phyloP scores from a whole-genome alignment of 2,113 vertebrate genomes.

The Antigone vipio region DNA sequence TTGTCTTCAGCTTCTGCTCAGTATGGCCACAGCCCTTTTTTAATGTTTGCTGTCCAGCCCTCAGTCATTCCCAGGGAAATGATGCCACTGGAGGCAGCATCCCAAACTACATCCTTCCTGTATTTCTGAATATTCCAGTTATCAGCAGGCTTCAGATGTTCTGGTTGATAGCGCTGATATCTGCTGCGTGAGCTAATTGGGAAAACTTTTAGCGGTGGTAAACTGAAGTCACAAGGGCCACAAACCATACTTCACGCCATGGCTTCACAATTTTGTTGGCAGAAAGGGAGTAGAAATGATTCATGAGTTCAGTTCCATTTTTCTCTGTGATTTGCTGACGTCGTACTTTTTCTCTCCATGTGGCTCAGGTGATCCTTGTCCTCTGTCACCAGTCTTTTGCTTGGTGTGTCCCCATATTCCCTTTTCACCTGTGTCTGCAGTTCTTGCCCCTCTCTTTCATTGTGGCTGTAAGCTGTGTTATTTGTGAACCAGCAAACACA shows the following conservation, averaged over 20 bases:
- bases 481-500: background rate
- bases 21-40: background rate
- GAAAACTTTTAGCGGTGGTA: background rate
- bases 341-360: background rate
- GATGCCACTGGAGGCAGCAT: background rate
- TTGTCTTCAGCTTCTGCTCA: background rate
- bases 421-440: background rate
- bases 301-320: background rate
- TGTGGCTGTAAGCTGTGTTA: background rate
- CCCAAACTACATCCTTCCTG: background rate
- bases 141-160: background rate
- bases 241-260: background rate
- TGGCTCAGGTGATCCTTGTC: background rate
- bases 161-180: background rate
- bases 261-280: background rate
- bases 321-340: background rate
- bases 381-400: background rate
- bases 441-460: background rate
- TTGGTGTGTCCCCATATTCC: background rate
- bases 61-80: background rate
- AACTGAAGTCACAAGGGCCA: background rate
- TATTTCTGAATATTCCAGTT: background rate
- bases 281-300: background rate
- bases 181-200: accelerated
- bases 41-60: background rate